Base-by-base conservation (phyloP, 1,140 invertebrate genomes). In the Bacillus rossius region DNA sequence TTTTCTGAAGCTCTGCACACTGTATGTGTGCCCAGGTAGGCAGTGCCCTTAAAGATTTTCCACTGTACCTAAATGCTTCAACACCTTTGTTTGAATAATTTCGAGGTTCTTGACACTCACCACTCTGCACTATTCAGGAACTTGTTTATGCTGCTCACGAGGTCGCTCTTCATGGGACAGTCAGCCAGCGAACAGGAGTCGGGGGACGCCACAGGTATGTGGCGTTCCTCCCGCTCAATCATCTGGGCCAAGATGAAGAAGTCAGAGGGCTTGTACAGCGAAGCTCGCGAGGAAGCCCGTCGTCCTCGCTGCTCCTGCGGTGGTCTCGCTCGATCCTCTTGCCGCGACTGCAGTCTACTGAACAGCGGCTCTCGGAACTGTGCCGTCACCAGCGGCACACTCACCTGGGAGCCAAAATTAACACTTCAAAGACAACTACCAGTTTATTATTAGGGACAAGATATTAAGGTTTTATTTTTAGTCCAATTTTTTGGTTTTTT, bases 201-300 rank as follows among this genome's bases (percentile, higher is more conserved):
- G 3, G 25, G 17, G 1, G 8, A 40, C 13, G 13, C 17, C n/a
- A 19, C 8, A 19, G 5, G 10, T 57, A 2, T 14, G 17, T 16
- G 14, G 2, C n/a, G 22, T 22, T 50, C 7, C 16, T 25, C 13
- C 23, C 47, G 26, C 42, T 34, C 29, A 26, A 14, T 25, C 7
- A 26, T 1, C 2, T 34, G 5, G 8, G 80, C 79, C 67, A 78
- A 75, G 60, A 75, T 73, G 14, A 77, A 72, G 60, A 77, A 84
- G 67, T 79, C 77, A 0, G 81, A 80, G 0, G 82, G 78, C 16
- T 76, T 69, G 61, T 74, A 76, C 60, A 79, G 76, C 2, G 73
- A 65, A 61, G 42, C 55, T 14, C 1, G 17, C 4, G 20, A 20
- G 19, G 14, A 7, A 17, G 34, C 29, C 2, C 69, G 55, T 2